Evolutionary conservation across 2,113 vertebrate species (phyloP).

Genomic region (Prunella fulvescens): DNA sequence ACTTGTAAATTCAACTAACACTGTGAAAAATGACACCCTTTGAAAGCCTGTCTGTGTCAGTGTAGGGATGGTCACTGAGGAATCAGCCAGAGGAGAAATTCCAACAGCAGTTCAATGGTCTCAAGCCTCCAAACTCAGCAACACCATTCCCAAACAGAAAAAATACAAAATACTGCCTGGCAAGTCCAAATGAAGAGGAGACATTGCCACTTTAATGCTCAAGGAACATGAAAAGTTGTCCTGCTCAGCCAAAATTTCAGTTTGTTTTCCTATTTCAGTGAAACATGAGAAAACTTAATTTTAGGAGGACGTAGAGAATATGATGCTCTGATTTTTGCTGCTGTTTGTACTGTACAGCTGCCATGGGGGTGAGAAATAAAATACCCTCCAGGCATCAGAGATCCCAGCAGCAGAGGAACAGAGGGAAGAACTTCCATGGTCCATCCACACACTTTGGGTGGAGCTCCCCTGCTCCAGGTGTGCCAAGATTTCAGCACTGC

Average conservation of each 20-base stretch:
- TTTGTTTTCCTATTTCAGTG: background rate
- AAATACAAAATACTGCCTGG: background rate
- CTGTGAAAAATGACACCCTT: background rate
- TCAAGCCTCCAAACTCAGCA: background rate
- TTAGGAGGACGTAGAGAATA: background rate
- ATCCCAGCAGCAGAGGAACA: background rate
- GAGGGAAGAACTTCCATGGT: background rate
- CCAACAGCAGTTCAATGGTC: no score
- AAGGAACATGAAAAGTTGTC: background rate
- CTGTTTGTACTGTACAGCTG: background rate
- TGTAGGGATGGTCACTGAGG: background rate
- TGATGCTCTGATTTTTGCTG: background rate
- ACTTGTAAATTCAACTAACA: background rate
- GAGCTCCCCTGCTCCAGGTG: background rate
- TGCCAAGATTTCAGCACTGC: background rate
- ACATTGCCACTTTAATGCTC: background rate
- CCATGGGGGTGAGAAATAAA: background rate
- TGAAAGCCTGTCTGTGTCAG: background rate
- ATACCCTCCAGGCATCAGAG: background rate
- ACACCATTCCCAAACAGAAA: background rate
- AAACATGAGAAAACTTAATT: background rate
- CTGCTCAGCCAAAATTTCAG: background rate
- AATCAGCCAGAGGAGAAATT: background rate
- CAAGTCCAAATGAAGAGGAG: background rate
- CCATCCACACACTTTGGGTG: background rate